A percentile compares a stretch with the other conserved stretches of the same genome.
phyloP scores from a whole-genome alignment of 2,888 invertebrate species.

The Philereme transversata region DNA sequence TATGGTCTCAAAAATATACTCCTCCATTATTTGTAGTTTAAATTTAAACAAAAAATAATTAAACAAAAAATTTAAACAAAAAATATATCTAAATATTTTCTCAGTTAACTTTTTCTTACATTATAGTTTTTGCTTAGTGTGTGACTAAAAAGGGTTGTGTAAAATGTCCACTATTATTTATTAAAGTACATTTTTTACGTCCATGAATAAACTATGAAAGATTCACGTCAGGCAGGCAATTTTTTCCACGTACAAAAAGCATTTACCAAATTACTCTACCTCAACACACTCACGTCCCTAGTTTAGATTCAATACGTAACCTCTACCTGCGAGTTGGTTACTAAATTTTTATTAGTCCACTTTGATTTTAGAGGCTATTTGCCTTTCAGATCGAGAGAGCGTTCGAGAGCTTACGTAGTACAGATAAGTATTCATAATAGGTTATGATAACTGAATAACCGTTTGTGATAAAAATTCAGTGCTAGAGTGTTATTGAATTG shows the following conservation, averaged over 20 bases:
- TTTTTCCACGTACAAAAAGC: neutral
- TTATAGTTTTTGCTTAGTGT: too few species aligned
- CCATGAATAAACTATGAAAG: too few species aligned
- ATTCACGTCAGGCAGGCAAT: too few species aligned
- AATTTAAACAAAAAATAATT: too few species aligned
- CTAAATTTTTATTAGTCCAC: constrained; percentile 23
- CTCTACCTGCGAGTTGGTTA: constrained; percentile 10
- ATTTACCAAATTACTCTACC: neutral
- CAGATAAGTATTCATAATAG: constrained; percentile 4
- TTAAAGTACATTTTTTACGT: too few species aligned
- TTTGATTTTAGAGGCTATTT: constrained; percentile 30
- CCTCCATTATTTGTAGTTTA: too few species aligned
- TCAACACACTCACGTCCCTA: neutral
- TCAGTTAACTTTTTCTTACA: too few species aligned
- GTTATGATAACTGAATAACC: constrained; percentile 5
- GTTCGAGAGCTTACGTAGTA: constrained; percentile 5
- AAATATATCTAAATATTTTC: too few species aligned
- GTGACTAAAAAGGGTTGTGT: too few species aligned
- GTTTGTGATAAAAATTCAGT: neutral
- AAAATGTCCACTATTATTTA: too few species aligned
- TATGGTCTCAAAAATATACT: too few species aligned
- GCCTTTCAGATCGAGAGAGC: neutral
- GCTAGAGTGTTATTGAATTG: neutral
- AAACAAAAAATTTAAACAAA: too few species aligned
- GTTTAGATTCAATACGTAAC: constrained; percentile 12